Percentiles rank a stretch among this genome's conserved stretches.
These are phyloP conservation scores for Venustoraphidia nigricollis DNA, from an alignment of 2,888 invertebrate genomes.

Conservation along the genomic window DNA sequence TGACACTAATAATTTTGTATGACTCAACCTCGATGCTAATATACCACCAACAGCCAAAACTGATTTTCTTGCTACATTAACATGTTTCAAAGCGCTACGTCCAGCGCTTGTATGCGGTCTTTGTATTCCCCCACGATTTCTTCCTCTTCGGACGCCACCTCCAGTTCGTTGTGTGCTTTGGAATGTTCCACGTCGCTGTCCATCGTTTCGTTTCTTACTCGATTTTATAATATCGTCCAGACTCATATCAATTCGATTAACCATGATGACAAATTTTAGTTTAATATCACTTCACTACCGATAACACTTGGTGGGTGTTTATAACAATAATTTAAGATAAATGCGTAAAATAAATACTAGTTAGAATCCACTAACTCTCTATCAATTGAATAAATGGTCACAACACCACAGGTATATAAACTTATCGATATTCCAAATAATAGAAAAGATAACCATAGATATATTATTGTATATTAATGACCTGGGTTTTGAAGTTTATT, in stretches of 20 bases:
- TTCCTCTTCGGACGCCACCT: conserved; percentile 47
- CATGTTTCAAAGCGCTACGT: conserved; percentile 87
- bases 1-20: conserved; percentile 81
- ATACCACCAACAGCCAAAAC: conserved; percentile 25
- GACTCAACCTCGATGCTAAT: conserved; percentile 35
- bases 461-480: too few species aligned
- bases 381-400: too few species aligned
- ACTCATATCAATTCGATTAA: conserved; percentile 93
- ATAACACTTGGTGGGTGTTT: too few species aligned
- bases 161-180: conserved; percentile 24
- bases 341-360: too few species aligned
- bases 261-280: conserved; percentile 57
- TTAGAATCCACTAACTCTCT: too few species aligned
- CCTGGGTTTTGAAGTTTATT: too few species aligned
- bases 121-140: conserved; percentile 54
- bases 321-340: too few species aligned
- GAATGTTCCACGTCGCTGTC: conserved; percentile 34
- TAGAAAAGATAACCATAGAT: too few species aligned
- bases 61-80: too few species aligned
- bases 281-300: too few species aligned
- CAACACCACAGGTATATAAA: too few species aligned
- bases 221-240: conserved; percentile 92
- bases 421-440: too few species aligned
- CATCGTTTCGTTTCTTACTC: conserved; percentile 40
- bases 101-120: conserved; percentile 57